Percentiles rank a stretch among this genome's conserved stretches.
Evolutionary conservation across 2,797 vertebrate genomes (phyloP).

Genomic region (Menidia menidia): DNA sequence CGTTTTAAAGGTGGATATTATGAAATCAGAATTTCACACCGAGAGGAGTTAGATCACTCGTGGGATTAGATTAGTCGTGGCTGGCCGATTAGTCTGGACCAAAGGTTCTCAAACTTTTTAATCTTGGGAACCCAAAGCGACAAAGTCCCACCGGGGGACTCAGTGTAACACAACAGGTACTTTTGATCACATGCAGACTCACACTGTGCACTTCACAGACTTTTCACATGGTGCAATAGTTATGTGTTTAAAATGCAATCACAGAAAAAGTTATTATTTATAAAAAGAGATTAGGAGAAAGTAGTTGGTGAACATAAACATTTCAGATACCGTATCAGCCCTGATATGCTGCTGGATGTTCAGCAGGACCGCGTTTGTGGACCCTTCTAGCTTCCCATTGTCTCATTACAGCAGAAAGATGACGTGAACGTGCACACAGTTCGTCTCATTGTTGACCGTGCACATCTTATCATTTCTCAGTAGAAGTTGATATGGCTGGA

Average conservation of each 20-base stretch:
- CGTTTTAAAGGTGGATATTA: slow-evolving; percentile 2
- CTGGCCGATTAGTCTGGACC: slow-evolving; percentile 71
- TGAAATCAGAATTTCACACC: slow-evolving; percentile 1
- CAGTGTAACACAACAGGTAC: slow-evolving; percentile 55
- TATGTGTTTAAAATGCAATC: slow-evolving; percentile 10
- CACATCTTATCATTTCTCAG: not conserved
- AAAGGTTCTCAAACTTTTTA: slow-evolving; percentile 74
- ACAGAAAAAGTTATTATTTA: slow-evolving; percentile 17
- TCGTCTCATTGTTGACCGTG: not conserved
- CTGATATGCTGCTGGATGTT: too few species aligned
- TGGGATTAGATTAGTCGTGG: slow-evolving; percentile 70
- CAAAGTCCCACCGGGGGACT: slow-evolving; percentile 53
- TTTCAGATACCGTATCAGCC: not conserved
- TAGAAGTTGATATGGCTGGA: not conserved
- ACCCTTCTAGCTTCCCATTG: not conserved
- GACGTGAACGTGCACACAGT: not conserved
- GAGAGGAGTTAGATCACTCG: slow-evolving; percentile 62
- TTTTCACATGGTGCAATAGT: slow-evolving; percentile 20
- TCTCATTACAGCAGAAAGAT: not conserved
- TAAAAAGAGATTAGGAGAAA: slow-evolving; percentile 20
- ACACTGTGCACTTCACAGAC: slow-evolving; percentile 1
- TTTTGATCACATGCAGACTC: slow-evolving; percentile 34
- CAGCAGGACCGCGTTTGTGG: too few species aligned
- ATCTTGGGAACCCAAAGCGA: slow-evolving; percentile 66
- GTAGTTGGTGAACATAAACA: slow-evolving; percentile 6